Conservation (phyloP, 2,797 vertebrate species). For the Dipus sagitta region DNA sequence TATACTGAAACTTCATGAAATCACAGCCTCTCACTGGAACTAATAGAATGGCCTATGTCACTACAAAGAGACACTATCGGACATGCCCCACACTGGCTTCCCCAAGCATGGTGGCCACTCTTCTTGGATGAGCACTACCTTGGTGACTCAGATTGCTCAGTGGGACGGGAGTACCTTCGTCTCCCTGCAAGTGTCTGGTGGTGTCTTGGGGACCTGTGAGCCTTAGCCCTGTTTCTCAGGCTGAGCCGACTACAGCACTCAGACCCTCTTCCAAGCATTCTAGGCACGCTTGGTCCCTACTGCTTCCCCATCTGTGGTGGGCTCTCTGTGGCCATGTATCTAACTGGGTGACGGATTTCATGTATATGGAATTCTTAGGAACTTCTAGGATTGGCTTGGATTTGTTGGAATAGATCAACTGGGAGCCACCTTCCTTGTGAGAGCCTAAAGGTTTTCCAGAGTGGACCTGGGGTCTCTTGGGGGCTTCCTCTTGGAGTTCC, state of each 20-base stretch:
- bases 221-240: too few relatives aligned
- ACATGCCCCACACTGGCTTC: not conserved
- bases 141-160: not conserved
- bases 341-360: not conserved
- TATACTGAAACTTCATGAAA: not conserved
- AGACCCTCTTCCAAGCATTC: not conserved
- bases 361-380: not conserved
- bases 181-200: not conserved
- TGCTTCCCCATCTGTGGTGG: not conserved
- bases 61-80: accelerated
- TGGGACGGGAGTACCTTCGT: not conserved
- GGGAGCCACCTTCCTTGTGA: not conserved
- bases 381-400: too few relatives aligned
- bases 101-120: not conserved
- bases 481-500: not conserved
- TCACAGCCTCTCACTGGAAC: not conserved
- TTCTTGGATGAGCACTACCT: not conserved
- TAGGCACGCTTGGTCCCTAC: not conserved
- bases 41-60: not conserved
- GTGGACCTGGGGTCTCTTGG: not conserved
- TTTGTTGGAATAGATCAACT: not conserved
- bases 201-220: not conserved
- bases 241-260: too few relatives aligned
- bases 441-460: not conserved
- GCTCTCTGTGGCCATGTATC: not conserved